phyloP scores from a whole-genome alignment of 1,140 invertebrate genomes.

The Coelopa frigida region DNA sequence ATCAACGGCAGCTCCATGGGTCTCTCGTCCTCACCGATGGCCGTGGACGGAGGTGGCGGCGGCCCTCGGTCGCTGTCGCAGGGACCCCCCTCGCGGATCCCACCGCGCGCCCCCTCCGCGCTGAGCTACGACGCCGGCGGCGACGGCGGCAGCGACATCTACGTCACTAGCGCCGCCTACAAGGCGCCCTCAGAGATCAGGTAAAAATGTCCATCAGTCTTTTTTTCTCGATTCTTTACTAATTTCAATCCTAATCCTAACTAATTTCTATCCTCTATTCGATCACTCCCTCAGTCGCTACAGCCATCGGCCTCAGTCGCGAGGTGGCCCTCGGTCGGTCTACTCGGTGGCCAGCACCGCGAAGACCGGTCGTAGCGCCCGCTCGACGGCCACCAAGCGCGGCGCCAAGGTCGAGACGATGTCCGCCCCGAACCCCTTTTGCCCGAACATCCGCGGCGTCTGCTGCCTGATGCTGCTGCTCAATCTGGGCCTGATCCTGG shows the following conservation, averaged over 20 bases:
- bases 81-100: conserved; percentile 36
- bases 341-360: conserved; percentile 53
- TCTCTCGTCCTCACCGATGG: conserved; percentile 28
- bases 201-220: conserved; percentile 43
- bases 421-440: conserved; percentile 82
- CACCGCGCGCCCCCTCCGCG: conserved; percentile 46
- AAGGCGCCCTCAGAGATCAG: conserved; percentile 70
- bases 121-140: conserved; percentile 50
- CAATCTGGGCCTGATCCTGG: conserved; percentile 75
- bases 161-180: conserved; percentile 70
- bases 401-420: conserved; percentile 73
- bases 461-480: conserved; percentile 81
- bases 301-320: conserved; percentile 49
- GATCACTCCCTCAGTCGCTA: conserved; percentile 50
- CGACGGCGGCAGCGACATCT: conserved; percentile 68
- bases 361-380: conserved; percentile 38
- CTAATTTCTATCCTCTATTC: conserved; percentile 10
- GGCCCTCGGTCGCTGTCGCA: conserved; percentile 35
- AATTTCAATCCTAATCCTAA: not conserved
- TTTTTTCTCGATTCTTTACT: not conserved
- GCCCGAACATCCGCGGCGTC: conserved; percentile 77
- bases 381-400: conserved; percentile 34
- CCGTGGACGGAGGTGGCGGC: conserved; percentile 26
- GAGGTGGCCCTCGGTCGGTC: conserved; percentile 60
- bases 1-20: conserved; percentile 34